Evolutionary conservation across 2,113 vertebrate species (phyloP).

Genomic region (Hymenochirus boettgeri): DNA sequence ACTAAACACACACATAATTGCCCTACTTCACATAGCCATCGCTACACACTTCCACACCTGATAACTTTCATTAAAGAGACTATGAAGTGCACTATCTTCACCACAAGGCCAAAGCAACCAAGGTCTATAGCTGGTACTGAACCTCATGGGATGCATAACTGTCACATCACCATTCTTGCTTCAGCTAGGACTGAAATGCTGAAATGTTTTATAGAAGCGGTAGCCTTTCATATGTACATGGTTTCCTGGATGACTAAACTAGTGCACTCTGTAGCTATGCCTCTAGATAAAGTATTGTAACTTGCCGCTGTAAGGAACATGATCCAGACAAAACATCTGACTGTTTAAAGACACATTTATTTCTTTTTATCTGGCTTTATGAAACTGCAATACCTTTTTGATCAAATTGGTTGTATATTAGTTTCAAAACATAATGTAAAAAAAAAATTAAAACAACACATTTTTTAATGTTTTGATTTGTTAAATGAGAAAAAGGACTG

Average conservation of each 20-base stretch:
- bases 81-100: background rate
- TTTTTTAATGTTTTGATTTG: no score
- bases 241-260: background rate
- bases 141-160: background rate
- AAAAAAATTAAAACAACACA: no score
- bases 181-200: constrained; percentile 2
- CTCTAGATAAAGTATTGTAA: background rate
- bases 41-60: background rate
- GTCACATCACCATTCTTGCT: background rate
- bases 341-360: background rate
- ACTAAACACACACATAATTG: no score
- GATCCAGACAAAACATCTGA: background rate
- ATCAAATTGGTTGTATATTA: no score
- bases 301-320: background rate
- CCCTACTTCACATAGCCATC: background rate
- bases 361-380: background rate
- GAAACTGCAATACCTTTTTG: background rate
- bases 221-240: background rate
- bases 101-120: background rate
- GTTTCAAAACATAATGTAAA: no score
- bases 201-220: background rate
- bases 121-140: background rate
- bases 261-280: background rate
- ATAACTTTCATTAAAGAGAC: background rate
- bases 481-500: no score